These are phyloP conservation scores for Tetraodon nigroviridis DNA, from an alignment of 2,113 vertebrate species.

Conservation along the genomic window DNA sequence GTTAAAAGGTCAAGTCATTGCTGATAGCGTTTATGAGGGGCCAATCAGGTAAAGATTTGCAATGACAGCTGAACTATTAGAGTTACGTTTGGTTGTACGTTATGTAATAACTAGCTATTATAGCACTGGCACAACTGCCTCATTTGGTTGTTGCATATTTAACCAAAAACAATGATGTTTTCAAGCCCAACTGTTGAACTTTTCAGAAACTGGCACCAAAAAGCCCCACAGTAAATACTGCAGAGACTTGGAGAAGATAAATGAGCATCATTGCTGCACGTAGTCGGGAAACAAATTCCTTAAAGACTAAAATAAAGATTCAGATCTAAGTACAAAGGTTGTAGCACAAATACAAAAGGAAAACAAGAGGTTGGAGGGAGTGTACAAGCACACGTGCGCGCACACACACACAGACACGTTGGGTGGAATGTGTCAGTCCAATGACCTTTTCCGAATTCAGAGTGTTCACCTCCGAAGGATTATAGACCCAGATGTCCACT, in stretches of 20 bases:
- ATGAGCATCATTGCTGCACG: neutral
- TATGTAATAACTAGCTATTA: neutral
- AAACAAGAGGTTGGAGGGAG: conserved; percentile 46
- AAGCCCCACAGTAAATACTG: conserved; percentile 1
- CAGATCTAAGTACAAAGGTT: conserved; percentile 50
- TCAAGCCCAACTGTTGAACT: neutral
- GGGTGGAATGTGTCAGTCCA: conserved; percentile 55
- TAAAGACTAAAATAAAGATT: conserved; percentile 53
- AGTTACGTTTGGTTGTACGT: neutral
- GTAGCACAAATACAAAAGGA: conserved; percentile 52
- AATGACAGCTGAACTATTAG: neutral
- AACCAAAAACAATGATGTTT: too few species aligned
- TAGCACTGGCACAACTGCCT: neutral
- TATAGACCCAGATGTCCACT: conserved; percentile 73
- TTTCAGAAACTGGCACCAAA: conserved; percentile 1
- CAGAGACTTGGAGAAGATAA: conserved; percentile 2
- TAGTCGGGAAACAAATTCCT: conserved; percentile 6
- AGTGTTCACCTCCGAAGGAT: conserved; percentile 71
- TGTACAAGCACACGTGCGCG: conserved; percentile 11
- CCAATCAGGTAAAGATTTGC: conserved; percentile 4
- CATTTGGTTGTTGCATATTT: neutral
- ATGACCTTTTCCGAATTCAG: conserved; percentile 73
- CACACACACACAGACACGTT: conserved; percentile 20
- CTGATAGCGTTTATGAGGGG: conserved; percentile 27
- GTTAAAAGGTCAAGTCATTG: conserved; percentile 28